Percentiles rank a stretch among this genome's conserved stretches.
Conservation (phyloP, 2,113 vertebrate species). For the Eublepharis macularius region DNA sequence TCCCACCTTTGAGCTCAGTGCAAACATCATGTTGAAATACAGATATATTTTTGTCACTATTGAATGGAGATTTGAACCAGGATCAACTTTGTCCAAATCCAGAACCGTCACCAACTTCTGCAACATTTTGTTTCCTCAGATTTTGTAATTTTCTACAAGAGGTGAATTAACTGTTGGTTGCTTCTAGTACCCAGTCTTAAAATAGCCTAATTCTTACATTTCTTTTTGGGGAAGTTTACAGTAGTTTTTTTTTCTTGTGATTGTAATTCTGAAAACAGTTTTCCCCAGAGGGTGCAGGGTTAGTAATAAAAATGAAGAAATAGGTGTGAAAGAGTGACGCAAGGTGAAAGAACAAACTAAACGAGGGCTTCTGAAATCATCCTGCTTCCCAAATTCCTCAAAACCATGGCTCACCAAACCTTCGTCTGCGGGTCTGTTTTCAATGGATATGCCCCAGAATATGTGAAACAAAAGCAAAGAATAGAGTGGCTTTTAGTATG, state of each 20-base stretch:
- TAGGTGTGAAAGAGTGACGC: not conserved
- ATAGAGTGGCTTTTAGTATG: no score
- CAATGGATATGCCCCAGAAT: not conserved
- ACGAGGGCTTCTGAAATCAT: not conserved
- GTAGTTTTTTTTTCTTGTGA: conserved; percentile 1
- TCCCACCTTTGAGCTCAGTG: no score
- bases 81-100: not conserved
- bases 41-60: not conserved
- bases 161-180: not conserved
- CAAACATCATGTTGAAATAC: not conserved
- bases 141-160: conserved; percentile 3
- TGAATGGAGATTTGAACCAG: not conserved
- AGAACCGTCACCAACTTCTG: not conserved
- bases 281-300: not conserved
- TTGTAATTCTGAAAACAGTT: conserved; percentile 19
- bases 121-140: not conserved
- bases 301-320: conserved; percentile 18
- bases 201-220: conserved; percentile 15
- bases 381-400: not conserved
- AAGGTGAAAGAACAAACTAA: not conserved
- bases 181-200: conserved; percentile 6
- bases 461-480: not conserved
- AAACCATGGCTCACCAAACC: not conserved
- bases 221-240: conserved; percentile 43
- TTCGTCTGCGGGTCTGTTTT: not conserved